phyloP scores from a whole-genome alignment of 2,113 vertebrate genomes.

The Aix galericulata region DNA sequence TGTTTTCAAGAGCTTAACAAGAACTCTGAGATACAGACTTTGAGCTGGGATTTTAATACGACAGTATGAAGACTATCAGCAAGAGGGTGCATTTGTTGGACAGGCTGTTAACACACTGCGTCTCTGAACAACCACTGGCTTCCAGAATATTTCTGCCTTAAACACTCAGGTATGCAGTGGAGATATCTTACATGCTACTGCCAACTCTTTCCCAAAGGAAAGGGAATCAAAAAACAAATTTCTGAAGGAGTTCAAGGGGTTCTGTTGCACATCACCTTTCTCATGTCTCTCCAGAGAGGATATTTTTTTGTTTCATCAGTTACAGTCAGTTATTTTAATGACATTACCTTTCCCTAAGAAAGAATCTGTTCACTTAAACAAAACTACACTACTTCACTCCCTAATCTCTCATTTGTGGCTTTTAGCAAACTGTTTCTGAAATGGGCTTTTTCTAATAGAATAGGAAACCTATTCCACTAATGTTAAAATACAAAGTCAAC shows the following conservation, averaged over 20 bases:
- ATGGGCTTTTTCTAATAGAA: neutral
- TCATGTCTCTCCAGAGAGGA: neutral
- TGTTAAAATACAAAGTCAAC: neutral
- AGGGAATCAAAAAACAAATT: neutral
- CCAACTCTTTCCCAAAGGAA: neutral
- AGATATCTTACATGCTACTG: neutral
- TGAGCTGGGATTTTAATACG: neutral
- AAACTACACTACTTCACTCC: neutral
- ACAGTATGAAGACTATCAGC: neutral
- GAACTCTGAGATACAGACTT: neutral
- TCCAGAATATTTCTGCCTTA: neutral
- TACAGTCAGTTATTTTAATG: neutral
- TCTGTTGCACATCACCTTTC: neutral
- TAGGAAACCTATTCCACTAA: neutral
- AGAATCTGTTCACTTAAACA: neutral
- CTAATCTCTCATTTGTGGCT: neutral
- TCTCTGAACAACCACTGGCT: neutral
- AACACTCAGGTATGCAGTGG: rapidly evolving
- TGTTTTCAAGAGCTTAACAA: neutral
- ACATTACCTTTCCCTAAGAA: neutral
- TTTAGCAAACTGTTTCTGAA: neutral
- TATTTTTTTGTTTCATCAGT: neutral
- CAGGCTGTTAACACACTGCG: neutral
- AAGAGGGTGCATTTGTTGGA: neutral
- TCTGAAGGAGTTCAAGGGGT: neutral